Evolutionary conservation across 2,797 vertebrate species (phyloP).

Genomic region (Leptatherina wallacei): DNA sequence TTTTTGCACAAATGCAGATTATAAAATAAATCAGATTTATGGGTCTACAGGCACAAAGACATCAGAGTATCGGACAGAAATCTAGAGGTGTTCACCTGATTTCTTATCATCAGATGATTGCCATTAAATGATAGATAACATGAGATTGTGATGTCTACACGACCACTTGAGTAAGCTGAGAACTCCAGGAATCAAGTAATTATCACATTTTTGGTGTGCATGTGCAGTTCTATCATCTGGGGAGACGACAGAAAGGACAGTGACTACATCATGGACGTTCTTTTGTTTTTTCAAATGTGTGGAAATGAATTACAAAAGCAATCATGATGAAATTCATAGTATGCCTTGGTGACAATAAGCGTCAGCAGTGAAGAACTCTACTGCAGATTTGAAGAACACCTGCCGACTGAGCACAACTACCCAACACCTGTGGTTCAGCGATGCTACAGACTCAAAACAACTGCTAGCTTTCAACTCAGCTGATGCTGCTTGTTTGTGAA

Average conservation of each 20-base stretch:
- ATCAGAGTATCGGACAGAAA: too few relatives aligned
- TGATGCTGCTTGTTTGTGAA: background rate
- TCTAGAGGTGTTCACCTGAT: too few relatives aligned
- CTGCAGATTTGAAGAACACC: background rate
- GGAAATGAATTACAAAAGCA: background rate
- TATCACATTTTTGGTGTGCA: too few relatives aligned
- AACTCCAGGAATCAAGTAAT: too few relatives aligned
- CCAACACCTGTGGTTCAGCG: background rate
- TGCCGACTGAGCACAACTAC: background rate
- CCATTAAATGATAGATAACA: too few relatives aligned
- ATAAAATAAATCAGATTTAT: too few relatives aligned
- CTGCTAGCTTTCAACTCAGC: background rate
- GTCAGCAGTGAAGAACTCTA: background rate
- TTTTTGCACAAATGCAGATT: too few relatives aligned
- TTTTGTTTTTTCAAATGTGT: background rate
- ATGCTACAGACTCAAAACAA: background rate
- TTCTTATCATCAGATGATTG: too few relatives aligned
- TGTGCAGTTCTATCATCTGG: background rate
- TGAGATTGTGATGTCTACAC: too few relatives aligned
- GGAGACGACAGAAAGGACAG: background rate
- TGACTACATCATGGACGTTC: too few relatives aligned
- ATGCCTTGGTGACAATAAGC: background rate
- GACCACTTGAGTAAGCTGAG: too few relatives aligned
- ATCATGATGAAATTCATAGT: background rate
- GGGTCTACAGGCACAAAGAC: too few relatives aligned